Percentiles rank a stretch among this genome's conserved stretches.
phyloP scores from a whole-genome alignment of 2,113 vertebrate genomes.

The Penelope pileata region DNA sequence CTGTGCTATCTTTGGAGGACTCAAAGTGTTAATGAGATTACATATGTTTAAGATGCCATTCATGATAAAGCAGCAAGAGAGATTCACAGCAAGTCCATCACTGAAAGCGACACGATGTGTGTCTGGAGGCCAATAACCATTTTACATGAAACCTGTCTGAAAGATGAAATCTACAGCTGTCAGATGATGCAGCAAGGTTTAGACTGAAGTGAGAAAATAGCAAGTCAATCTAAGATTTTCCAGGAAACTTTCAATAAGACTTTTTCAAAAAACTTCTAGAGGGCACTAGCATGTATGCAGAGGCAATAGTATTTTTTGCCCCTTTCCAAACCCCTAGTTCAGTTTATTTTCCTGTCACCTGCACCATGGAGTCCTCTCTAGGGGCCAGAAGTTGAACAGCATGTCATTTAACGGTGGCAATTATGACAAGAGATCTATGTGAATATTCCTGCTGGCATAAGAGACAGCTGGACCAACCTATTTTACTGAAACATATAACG shows the following conservation, averaged over 20 bases:
- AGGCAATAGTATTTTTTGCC: not conserved
- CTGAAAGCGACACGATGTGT: not conserved
- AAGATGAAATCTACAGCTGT: not conserved
- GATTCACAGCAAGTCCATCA: not conserved
- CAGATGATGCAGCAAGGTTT: not conserved
- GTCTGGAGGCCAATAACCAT: not conserved
- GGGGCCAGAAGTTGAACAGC: not conserved
- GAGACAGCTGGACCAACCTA: not conserved
- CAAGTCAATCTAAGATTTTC: not conserved
- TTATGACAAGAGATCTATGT: not conserved
- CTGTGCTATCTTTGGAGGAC: not conserved
- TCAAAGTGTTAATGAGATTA: not conserved
- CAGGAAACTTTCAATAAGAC: not conserved
- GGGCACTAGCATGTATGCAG: not conserved
- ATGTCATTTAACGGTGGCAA: not conserved
- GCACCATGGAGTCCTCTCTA: not conserved
- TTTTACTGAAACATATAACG: not conserved
- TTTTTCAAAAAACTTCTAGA: not conserved
- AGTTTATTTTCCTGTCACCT: not conserved
- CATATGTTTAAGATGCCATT: not conserved
- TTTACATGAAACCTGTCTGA: not conserved
- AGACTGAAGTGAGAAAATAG: not conserved
- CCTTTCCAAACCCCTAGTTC: not conserved
- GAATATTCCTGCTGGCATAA: not conserved
- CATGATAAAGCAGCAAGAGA: not conserved